Evolutionary conservation across 2,797 vertebrate genomes (phyloP).

Genomic region (Chaetophractus vellerosus): DNA sequence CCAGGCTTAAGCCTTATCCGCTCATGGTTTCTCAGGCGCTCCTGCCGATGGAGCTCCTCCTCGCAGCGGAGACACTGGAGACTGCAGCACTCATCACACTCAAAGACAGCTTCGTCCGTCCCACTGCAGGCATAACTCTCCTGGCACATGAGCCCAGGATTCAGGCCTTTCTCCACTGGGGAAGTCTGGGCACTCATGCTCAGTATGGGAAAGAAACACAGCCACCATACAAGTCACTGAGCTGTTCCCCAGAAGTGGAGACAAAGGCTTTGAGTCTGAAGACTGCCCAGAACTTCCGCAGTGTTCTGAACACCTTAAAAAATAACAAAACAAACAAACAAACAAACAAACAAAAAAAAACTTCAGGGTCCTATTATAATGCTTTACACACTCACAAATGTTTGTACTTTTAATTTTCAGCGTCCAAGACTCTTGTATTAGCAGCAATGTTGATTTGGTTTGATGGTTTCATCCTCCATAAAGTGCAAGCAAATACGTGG

Average conservation of each 20-base stretch:
- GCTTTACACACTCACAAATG: slow-evolving; percentile 33
- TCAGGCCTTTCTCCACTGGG: slow-evolving; percentile 93
- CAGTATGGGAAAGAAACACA: slow-evolving; percentile 13
- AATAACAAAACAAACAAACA: no score
- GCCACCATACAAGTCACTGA: slow-evolving; percentile 38
- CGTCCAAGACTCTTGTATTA: slow-evolving; percentile 58
- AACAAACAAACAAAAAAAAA: background rate
- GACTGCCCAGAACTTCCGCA: slow-evolving; percentile 38
- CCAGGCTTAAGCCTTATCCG: slow-evolving; percentile 94
- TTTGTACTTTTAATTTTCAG: slow-evolving; percentile 55
- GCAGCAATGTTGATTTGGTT: slow-evolving; percentile 71
- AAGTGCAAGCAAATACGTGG: slow-evolving; percentile 69
- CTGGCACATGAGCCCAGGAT: slow-evolving; percentile 94
- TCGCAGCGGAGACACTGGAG: slow-evolving; percentile 97
- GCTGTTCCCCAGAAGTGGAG: slow-evolving; percentile 2
- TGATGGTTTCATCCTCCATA: slow-evolving; percentile 71
- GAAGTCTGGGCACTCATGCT: slow-evolving; percentile 94
- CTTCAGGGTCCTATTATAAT: background rate
- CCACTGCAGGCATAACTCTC: slow-evolving; percentile 98
- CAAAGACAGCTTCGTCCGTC: slow-evolving; percentile 95
- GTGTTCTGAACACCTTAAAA: slow-evolving; percentile 55
- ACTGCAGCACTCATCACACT: slow-evolving; percentile 98
- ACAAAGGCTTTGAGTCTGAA: slow-evolving; percentile 3
- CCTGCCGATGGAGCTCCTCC: slow-evolving; percentile 96
- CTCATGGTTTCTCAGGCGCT: slow-evolving; percentile 96